Conservation (phyloP, 2,888 invertebrate genomes). For the Melanostoma mellinum region DNA sequence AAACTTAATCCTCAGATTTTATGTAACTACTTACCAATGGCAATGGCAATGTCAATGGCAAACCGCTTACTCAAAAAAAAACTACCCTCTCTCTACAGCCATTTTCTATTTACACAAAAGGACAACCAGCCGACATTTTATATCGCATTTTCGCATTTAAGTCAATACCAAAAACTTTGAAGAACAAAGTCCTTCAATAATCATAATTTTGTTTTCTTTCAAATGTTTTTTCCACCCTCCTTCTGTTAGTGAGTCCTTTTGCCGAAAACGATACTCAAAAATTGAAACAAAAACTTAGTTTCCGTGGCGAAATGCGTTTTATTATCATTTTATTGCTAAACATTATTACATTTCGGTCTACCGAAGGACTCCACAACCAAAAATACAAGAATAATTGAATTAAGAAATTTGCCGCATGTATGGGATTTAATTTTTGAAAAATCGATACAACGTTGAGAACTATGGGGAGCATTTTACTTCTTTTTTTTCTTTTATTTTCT, state of each 20-base stretch:
- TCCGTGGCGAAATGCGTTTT: slow-evolving; percentile 34
- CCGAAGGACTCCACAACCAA: slow-evolving; percentile 8
- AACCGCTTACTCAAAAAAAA: slow-evolving; percentile 19
- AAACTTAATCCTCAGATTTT: slow-evolving; percentile 34
- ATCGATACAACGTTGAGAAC: slow-evolving; percentile 41
- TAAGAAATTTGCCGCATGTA: slow-evolving; percentile 5
- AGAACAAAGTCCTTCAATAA: slow-evolving; percentile 21
- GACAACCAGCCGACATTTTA: slow-evolving; percentile 13
- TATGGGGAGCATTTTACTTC: slow-evolving; percentile 3
- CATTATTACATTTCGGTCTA: slow-evolving; percentile 49
- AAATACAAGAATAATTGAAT: slow-evolving; percentile 21
- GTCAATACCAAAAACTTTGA: slow-evolving; percentile 10
- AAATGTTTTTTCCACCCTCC: neutral
- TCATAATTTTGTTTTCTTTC: slow-evolving; percentile 18
- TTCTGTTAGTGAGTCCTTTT: neutral
- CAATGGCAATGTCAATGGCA: slow-evolving; percentile 27
- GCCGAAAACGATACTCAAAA: slow-evolving; percentile 7
- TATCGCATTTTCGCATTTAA: slow-evolving; percentile 27
- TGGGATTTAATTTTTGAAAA: slow-evolving; percentile 23
- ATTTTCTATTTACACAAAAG: slow-evolving; percentile 4
- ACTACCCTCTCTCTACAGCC: neutral
- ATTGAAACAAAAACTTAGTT: slow-evolving; percentile 16
- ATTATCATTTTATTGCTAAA: slow-evolving; percentile 45
- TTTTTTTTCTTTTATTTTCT: neutral
- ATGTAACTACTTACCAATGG: slow-evolving; percentile 24